A percentile compares a stretch with the other conserved stretches of the same genome.
phyloP scores from a whole-genome alignment of 2,888 invertebrate species.

The Sisyra terminalis region DNA sequence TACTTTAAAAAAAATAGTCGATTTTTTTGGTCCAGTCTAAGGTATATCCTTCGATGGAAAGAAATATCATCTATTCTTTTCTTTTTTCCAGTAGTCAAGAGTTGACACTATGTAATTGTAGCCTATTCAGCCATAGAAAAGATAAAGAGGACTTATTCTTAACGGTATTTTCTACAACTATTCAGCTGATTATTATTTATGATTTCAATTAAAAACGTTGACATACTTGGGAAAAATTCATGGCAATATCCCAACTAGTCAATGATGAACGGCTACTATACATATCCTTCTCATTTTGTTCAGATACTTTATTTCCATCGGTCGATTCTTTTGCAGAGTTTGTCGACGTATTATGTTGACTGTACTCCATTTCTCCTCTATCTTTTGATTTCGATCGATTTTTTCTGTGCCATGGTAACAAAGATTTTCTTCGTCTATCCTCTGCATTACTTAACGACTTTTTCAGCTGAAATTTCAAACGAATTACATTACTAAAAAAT shows the following conservation, averaged over 20 bases:
- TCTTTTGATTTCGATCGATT: slow-evolving; percentile 46
- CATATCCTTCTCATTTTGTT: slow-evolving; percentile 21
- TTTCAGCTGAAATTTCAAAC: slow-evolving; percentile 37
- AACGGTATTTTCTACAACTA: too few species aligned
- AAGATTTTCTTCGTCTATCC: slow-evolving; percentile 73
- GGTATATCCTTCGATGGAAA: too few species aligned
- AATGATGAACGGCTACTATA: slow-evolving; percentile 42
- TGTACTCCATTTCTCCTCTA: slow-evolving; percentile 32
- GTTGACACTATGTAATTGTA: too few species aligned
- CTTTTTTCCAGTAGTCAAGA: too few species aligned
- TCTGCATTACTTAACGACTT: slow-evolving; percentile 77
- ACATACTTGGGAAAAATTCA: slow-evolving; percentile 31
- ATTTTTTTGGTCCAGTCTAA: too few species aligned
- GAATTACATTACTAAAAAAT: slow-evolving; percentile 5
- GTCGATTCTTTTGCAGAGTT: slow-evolving; percentile 10
- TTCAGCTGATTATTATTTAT: background rate
- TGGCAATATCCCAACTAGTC: slow-evolving; percentile 38
- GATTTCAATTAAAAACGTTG: too few species aligned
- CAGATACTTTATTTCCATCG: slow-evolving; percentile 8
- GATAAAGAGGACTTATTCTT: too few species aligned
- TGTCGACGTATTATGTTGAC: slow-evolving; percentile 17
- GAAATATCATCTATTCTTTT: too few species aligned
- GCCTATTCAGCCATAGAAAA: too few species aligned
- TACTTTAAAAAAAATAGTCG: too few species aligned
- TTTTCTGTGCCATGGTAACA: slow-evolving; percentile 77